Evolutionary conservation across 2,797 vertebrate genomes (phyloP).

Genomic region (Lepilemur ruficaudatus): DNA sequence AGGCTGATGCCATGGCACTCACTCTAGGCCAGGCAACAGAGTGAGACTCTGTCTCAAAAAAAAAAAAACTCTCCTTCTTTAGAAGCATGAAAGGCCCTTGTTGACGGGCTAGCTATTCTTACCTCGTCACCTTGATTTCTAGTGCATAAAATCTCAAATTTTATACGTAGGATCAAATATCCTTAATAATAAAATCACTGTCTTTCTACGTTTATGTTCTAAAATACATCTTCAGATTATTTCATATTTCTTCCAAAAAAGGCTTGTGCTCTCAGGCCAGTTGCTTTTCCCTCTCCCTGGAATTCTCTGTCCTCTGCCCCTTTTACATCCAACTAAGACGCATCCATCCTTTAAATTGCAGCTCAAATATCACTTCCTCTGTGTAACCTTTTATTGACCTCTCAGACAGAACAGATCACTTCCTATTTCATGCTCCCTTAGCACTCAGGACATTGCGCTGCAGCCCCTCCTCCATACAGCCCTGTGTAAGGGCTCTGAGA

Average conservation of each 20-base stretch:
- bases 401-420: neutral
- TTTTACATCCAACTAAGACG: constrained; percentile 15
- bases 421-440: constrained; percentile 28
- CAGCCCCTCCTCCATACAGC: neutral
- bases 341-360: constrained; percentile 64
- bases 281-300: neutral
- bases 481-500: neutral
- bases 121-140: neutral
- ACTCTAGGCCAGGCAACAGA: too few relatives aligned
- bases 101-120: neutral
- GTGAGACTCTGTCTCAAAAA: too few relatives aligned
- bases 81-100: neutral
- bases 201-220: neutral
- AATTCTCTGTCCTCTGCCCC: neutral
- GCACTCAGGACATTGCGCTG: neutral
- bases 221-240: neutral
- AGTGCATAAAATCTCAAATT: neutral
- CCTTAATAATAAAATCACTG: neutral
- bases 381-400: constrained; percentile 58
- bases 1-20: too few relatives aligned
- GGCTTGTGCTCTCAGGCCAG: neutral
- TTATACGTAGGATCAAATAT: neutral
- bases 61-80: neutral
- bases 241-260: neutral
- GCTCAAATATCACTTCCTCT: constrained; percentile 62